Evolutionary conservation across 1,140 invertebrate genomes (phyloP).

Genomic region (Atopsyche davidsoni): DNA sequence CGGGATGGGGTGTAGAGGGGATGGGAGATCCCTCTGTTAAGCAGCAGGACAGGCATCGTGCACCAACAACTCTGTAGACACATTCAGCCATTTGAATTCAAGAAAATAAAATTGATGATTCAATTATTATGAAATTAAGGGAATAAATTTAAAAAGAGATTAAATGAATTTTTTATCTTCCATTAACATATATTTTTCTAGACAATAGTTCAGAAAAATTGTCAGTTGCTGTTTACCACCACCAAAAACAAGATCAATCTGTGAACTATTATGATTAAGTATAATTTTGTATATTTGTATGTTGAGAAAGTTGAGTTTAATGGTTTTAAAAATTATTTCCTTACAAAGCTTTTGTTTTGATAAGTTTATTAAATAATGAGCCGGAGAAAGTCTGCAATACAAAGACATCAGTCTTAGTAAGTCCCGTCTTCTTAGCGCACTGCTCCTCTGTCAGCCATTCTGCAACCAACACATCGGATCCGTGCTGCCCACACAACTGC

Average conservation of each 20-base stretch:
- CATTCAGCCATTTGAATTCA: background rate
- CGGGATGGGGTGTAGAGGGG: conserved; percentile 65
- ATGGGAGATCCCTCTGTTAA: conserved; percentile 64
- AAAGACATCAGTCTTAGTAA: conserved; percentile 67
- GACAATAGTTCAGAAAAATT: no score
- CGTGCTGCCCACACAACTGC: conserved; percentile 43
- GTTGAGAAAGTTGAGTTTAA: conserved; percentile 9
- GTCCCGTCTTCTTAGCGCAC: conserved; percentile 37
- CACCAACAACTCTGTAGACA: conserved; percentile 61
- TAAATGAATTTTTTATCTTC: no score
- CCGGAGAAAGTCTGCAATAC: conserved; percentile 69
- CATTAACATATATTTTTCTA: no score
- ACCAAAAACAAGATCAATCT: no score
- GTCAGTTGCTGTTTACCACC: no score
- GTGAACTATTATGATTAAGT: background rate
- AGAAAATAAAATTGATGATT: no score
- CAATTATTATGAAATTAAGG: no score
- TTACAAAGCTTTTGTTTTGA: conserved; percentile 60
- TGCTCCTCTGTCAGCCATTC: conserved; percentile 38
- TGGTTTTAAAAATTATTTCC: conserved; percentile 33
- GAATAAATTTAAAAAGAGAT: no score
- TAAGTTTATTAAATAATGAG: conserved; percentile 58
- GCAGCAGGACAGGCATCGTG: conserved; percentile 71
- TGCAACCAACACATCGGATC: conserved; percentile 38
- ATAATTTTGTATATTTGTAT: conserved; percentile 8